Evolutionary conservation across 1,140 invertebrate species (phyloP).

Genomic region (Adelges cooleyi): DNA sequence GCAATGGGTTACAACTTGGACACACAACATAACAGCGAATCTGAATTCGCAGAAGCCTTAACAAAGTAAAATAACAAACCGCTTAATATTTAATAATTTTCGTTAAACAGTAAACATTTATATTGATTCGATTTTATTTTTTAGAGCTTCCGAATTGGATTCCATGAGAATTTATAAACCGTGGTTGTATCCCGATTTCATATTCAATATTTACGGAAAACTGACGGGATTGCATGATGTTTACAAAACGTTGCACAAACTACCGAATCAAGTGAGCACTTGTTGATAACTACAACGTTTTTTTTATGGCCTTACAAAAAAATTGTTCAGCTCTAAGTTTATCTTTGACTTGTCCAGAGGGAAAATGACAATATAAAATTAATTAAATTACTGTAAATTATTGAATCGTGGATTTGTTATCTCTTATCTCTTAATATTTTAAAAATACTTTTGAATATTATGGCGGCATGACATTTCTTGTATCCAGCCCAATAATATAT

Average conservation of each 20-base stretch:
- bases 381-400: too few relatives aligned
- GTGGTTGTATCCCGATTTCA: conserved; percentile 32
- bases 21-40: conserved; percentile 53
- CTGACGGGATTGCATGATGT: conserved; percentile 29
- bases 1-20: conserved; percentile 70
- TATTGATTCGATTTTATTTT: not conserved
- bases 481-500: too few relatives aligned
- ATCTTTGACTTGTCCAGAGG: too few relatives aligned
- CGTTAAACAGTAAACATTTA: not conserved
- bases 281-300: too few relatives aligned
- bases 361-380: too few relatives aligned
- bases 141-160: conserved; percentile 24
- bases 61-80: conserved; percentile 29
- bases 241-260: conserved; percentile 32
- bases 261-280: conserved; percentile 32
- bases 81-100: too few relatives aligned
- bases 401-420: too few relatives aligned
- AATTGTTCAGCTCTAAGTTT: too few relatives aligned
- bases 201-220: conserved; percentile 31
- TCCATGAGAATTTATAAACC: conserved; percentile 33
- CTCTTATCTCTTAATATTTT: too few relatives aligned
- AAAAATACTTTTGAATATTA: too few relatives aligned
- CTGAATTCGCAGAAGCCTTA: conserved; percentile 32
- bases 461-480: too few relatives aligned
- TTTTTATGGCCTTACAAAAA: too few relatives aligned